A percentile compares a stretch with the other conserved stretches of the same genome.
These are phyloP conservation scores for Drosophila colorata DNA, from an alignment of 2,888 invertebrate species.

Conservation along the genomic window DNA sequence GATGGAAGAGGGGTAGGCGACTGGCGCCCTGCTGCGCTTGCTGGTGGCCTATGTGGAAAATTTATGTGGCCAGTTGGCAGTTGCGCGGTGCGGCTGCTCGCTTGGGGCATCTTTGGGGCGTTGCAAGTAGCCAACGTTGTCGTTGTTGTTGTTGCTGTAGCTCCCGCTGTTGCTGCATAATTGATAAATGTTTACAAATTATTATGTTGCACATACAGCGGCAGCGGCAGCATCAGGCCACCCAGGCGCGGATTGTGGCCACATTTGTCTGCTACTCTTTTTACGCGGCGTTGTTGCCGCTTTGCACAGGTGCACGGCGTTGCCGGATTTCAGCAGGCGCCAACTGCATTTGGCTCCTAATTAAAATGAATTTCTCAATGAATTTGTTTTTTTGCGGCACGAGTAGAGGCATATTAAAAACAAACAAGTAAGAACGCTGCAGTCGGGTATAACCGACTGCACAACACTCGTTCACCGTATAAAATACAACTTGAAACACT, in stretches of 20 bases:
- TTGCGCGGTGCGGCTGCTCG: slow-evolving; percentile 31
- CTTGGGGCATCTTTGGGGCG: slow-evolving; percentile 57
- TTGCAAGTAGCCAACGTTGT: slow-evolving; percentile 50
- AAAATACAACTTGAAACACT: too few species aligned
- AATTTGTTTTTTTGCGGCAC: slow-evolving; percentile 14
- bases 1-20: background rate
- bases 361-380: slow-evolving; percentile 68
- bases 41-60: slow-evolving; percentile 64
- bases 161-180: slow-evolving; percentile 76
- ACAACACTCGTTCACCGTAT: too few species aligned
- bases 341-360: slow-evolving; percentile 66
- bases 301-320: slow-evolving; percentile 38
- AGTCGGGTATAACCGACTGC: too few species aligned
- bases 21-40: slow-evolving; percentile 51
- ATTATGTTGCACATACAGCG: slow-evolving; percentile 75
- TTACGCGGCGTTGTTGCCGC: slow-evolving; percentile 24
- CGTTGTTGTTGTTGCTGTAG: slow-evolving; percentile 37
- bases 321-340: slow-evolving; percentile 52
- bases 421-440: too few species aligned
- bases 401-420: slow-evolving; percentile 15
- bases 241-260: slow-evolving; percentile 55
- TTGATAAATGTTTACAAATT: slow-evolving; percentile 81
- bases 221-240: slow-evolving; percentile 48
- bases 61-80: slow-evolving; percentile 75
- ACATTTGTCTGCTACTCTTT: slow-evolving; percentile 2